Percentiles rank a stretch among this genome's conserved stretches.
Conservation (phyloP, 2,113 vertebrate species). For the Amphiprion percula region DNA sequence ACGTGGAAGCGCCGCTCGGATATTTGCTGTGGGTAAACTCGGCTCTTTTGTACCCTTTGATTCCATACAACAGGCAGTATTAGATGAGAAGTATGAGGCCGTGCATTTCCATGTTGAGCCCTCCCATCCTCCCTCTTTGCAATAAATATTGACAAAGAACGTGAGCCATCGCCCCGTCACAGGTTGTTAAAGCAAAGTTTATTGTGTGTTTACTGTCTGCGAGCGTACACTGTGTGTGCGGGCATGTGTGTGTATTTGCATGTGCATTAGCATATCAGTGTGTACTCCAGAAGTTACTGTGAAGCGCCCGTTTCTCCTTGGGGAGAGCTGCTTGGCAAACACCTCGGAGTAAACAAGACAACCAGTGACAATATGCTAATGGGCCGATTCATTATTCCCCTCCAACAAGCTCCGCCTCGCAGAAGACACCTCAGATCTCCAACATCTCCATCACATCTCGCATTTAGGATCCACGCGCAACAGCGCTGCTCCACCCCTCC, state of each 20-base stretch:
- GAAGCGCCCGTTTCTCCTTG: conserved; percentile 76
- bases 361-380: conserved; percentile 82
- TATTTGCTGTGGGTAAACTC: conserved; percentile 53
- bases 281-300: conserved; percentile 79
- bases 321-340: conserved; percentile 79
- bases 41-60: conserved; percentile 64
- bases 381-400: conserved; percentile 73
- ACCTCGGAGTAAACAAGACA: conserved; percentile 80
- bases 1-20: conserved; percentile 3
- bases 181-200: conserved; percentile 77
- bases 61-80: conserved; percentile 43
- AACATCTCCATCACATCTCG: conserved; percentile 66
- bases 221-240: conserved; percentile 41
- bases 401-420: conserved; percentile 74
- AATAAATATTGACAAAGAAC: conserved; percentile 74
- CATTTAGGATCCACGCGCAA: conserved; percentile 37
- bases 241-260: conserved; percentile 47
- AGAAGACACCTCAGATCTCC: conserved; percentile 65
- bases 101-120: conserved; percentile 42
- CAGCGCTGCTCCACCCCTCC: conserved; percentile 56
- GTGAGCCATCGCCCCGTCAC: conserved; percentile 62
- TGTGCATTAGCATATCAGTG: conserved; percentile 72
- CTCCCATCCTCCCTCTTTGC: conserved; percentile 43
- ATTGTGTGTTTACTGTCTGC: conserved; percentile 53
- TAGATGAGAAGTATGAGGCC: conserved; percentile 34